Evolutionary conservation across 1,140 invertebrate species (phyloP), one percentile per base, ranked within the genome.

Genomic region (Atta cephalotes): DNA sequence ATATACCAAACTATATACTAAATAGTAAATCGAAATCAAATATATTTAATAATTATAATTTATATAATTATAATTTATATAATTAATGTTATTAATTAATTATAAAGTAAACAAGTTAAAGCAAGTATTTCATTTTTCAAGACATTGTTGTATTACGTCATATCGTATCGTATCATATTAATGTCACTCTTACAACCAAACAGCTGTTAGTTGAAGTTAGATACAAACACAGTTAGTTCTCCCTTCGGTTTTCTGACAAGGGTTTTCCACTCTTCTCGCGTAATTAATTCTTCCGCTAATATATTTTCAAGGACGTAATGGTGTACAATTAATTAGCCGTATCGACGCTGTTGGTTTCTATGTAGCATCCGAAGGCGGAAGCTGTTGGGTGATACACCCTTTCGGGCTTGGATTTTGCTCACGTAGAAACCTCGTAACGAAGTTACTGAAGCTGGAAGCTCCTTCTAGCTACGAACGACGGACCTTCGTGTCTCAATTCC

Each of bases 391-490:
- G 70, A 84, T 84, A 84, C 35, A 76, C 80, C 80, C 72, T 76
- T 35, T 84, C 49, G 31, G 31, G 56, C 79, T 49, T 66, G 91
- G 92, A 95, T 95, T 94, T 95, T 91, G 92, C 91, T 94, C 94
- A 94, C 94, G 94, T 94, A 93, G 89, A 92, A 92, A 89, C 89
- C 87, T 84, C 81, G 85, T 93, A 93, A 94, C 89, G 81, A 92
- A 88, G 90, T 94, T 94, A 94, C 89, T 90, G 58, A 84, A 84
- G 80, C 85, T 88, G 39, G 86, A 92, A 93, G 86, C 89, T 89
- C 84, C 90, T 88, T 90, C 82, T 70, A 70, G 66, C 39, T 70
- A 87, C 70, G 77, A 87, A 51, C 70, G 70, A 90, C 88, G 92
- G 88, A 92, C 89, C 88, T 90, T 88, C 86, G 79, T 90, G 86